Conservation (phyloP, 2,797 vertebrate genomes). For the Sciaenops ocellatus region DNA sequence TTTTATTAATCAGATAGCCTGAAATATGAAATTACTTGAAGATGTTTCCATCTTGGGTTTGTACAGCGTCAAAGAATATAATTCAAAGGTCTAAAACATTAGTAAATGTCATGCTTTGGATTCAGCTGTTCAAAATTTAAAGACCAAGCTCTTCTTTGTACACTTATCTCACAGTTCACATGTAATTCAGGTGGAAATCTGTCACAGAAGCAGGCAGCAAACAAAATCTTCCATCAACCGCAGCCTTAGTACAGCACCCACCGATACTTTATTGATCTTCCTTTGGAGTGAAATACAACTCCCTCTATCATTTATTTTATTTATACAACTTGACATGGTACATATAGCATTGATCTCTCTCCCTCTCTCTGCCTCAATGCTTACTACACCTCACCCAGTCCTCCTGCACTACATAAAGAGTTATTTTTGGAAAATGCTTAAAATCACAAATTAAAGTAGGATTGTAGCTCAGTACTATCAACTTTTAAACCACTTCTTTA, state of each 20-base stretch:
- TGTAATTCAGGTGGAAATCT: slow-evolving; percentile 20
- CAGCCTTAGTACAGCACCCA: slow-evolving; percentile 7
- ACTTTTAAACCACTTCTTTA: slow-evolving; percentile 27
- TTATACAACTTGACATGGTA: not conserved
- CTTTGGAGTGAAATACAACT: slow-evolving; percentile 25
- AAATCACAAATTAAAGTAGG: not conserved
- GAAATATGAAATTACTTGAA: not conserved
- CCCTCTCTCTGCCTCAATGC: not conserved
- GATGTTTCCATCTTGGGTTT: not conserved
- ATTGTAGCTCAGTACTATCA: slow-evolving; percentile 15
- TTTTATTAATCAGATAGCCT: no score
- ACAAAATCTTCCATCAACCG: slow-evolving; percentile 13
- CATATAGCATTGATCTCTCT: slow-evolving; percentile 9
- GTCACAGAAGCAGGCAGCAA: not conserved
- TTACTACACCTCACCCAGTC: not conserved
- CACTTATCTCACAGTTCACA: slow-evolving; percentile 1
- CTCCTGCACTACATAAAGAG: not conserved
- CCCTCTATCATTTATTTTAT: slow-evolving; percentile 11
- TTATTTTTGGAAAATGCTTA: not conserved
- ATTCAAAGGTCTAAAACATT: not conserved
- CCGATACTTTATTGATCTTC: slow-evolving; percentile 23
- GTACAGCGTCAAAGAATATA: not conserved
- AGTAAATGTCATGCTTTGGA: slow-evolving; percentile 1
- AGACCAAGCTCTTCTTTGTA: not conserved
- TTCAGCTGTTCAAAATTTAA: not conserved